Conservation (phyloP, 2,797 vertebrate species). For the Heteromormyrus szaboi region DNA sequence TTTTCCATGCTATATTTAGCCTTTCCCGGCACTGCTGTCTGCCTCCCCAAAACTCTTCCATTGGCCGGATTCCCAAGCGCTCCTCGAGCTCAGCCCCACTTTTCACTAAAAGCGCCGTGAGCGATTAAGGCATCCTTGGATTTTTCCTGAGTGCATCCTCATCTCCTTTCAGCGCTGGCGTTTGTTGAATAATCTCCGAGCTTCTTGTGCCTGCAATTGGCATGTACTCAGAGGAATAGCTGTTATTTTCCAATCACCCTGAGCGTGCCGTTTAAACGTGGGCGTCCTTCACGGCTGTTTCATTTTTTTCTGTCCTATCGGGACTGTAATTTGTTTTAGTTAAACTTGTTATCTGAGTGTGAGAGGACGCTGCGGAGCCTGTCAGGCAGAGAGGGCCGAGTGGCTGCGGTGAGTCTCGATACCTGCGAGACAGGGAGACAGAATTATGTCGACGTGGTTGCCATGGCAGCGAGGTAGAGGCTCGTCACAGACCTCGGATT, state of each 20-base stretch:
- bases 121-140: conserved; percentile 47
- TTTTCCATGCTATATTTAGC: conserved; percentile 61
- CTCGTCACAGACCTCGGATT: conserved; percentile 68
- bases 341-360: conserved; percentile 1
- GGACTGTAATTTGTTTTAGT: conserved; percentile 1
- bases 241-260: conserved; percentile 2
- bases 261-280: neutral
- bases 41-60: conserved; percentile 48
- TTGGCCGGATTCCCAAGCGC: conserved; percentile 51
- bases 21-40: conserved; percentile 53
- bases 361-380: neutral
- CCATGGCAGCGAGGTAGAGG: conserved; percentile 65
- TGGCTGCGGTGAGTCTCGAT: conserved; percentile 56
- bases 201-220: neutral
- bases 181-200: neutral
- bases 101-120: conserved; percentile 46
- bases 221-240: neutral
- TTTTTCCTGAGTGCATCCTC: conserved; percentile 33
- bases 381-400: conserved; percentile 49
- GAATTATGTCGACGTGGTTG: conserved; percentile 69
- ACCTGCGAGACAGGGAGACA: conserved; percentile 66
- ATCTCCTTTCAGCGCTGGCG: neutral
- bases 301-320: neutral
- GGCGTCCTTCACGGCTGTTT: neutral
- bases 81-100: conserved; percentile 40